A percentile compares a stretch with the other conserved stretches of the same genome.
phyloP scores from a whole-genome alignment of 2,888 invertebrate species.

The Drosophila nr. perissopoda region DNA sequence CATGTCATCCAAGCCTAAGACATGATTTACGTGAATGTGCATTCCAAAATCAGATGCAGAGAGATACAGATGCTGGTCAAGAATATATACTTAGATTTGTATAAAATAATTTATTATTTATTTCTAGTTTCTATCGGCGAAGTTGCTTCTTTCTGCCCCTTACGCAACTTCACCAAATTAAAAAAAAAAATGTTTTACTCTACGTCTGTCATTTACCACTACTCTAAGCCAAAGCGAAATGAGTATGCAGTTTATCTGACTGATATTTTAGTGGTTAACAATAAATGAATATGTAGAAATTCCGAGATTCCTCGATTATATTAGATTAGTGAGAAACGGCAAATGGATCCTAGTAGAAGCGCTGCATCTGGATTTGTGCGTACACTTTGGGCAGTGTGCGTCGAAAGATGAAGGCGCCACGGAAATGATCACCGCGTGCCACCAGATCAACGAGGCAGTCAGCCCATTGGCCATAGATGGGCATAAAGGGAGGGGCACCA shows the following conservation, averaged over 20 bases:
- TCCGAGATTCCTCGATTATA: not conserved
- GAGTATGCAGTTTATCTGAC: not conserved
- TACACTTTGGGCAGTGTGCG: conserved; percentile 45
- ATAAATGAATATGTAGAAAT: not conserved
- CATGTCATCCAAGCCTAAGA: too few species aligned
- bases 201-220: too few species aligned
- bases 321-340: conserved; percentile 5
- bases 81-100: too few species aligned
- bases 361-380: conserved; percentile 14
- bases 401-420: conserved; percentile 53
- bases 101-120: too few species aligned
- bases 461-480: conserved; percentile 55
- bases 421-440: conserved; percentile 55
- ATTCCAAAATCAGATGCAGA: too few species aligned
- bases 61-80: too few species aligned
- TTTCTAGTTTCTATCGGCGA: too few species aligned
- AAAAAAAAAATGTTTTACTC: too few species aligned
- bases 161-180: not conserved
- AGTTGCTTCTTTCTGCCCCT: not conserved
- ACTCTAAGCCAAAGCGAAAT: not conserved
- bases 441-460: conserved; percentile 55
- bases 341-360: conserved; percentile 11
- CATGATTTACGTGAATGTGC: too few species aligned
- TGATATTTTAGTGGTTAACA: not conserved
- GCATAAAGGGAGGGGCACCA: conserved; percentile 65